Evolutionary conservation across 30 jellyfish, hydroid and myxozoan genomes (phyloP).

Genomic region (Turritopsis rubra): DNA sequence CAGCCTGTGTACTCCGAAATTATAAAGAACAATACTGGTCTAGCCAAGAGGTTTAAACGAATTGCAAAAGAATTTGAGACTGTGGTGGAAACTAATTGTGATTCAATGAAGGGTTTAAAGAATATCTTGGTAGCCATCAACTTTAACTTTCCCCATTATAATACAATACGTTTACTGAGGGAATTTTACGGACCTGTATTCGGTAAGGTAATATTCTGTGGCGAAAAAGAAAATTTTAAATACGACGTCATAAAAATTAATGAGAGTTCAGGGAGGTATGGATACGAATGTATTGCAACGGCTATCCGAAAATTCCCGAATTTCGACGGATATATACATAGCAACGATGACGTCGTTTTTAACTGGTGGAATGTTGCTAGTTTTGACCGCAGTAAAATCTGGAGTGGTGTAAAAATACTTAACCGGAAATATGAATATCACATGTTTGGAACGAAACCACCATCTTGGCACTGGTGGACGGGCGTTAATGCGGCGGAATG

Average conservation of each 20-base stretch:
- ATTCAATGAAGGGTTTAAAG: neutral
- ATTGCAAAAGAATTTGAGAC: neutral
- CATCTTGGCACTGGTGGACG: constrained; percentile 29
- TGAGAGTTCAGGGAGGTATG: constrained; percentile 35
- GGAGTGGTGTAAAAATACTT: constrained; percentile 32
- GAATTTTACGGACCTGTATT: constrained; percentile 37
- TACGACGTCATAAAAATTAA: constrained; percentile 15
- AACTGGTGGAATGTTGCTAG: constrained; percentile 55
- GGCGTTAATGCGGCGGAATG: constrained; percentile 19
- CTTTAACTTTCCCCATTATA: constrained; percentile 51
- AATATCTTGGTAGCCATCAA: constrained; percentile 48
- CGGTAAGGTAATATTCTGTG: constrained; percentile 49
- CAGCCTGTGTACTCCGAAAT: neutral
- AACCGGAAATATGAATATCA: neutral
- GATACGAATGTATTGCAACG: constrained; percentile 48
- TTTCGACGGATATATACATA: constrained; percentile 37
- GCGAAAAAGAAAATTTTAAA: constrained; percentile 29
- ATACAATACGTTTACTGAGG: constrained; percentile 21
- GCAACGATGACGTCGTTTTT: constrained; percentile 56
- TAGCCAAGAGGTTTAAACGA: neutral
- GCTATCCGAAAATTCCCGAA: constrained; percentile 41
- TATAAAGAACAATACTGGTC: neutral
- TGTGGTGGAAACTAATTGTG: neutral
- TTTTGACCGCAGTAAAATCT: constrained; percentile 30
- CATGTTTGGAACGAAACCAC: neutral